These are phyloP conservation scores for Pteronura brasiliensis DNA, from an alignment of 2,113 vertebrate species.

Conservation along the genomic window DNA sequence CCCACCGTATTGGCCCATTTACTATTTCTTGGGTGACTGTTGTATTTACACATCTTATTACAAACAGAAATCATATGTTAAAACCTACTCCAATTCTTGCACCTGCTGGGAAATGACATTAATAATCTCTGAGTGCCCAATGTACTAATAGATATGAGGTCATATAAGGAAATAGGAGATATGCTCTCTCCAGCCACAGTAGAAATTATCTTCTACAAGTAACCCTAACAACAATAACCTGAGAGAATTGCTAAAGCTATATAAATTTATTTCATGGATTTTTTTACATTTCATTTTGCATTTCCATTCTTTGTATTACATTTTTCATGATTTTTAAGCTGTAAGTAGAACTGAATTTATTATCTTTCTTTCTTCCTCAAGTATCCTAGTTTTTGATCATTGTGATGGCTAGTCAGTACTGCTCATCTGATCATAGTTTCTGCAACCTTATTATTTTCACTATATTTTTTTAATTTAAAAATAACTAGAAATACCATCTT, in stretches of 20 bases:
- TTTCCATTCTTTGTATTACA: not conserved
- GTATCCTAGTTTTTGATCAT: not conserved
- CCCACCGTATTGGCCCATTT: slow-evolving; percentile 14
- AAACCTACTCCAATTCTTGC: slow-evolving; percentile 52
- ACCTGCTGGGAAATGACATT: slow-evolving; percentile 66
- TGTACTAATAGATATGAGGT: slow-evolving; percentile 56
- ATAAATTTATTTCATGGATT: not conserved
- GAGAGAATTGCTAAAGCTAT: not conserved
- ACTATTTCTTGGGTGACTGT: slow-evolving; percentile 32
- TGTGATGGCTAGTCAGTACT: not conserved
- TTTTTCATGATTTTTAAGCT: not conserved
- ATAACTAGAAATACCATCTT: not conserved
- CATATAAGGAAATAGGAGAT: slow-evolving; percentile 41
- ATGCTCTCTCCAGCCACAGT: not conserved
- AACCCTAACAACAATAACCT: not conserved
- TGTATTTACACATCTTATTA: slow-evolving; percentile 67
- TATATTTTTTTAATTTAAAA: not conserved
- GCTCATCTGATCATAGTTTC: not conserved
- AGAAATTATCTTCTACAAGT: not conserved
- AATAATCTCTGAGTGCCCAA: slow-evolving; percentile 39
- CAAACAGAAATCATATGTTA: slow-evolving; percentile 65
- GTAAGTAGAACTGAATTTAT: not conserved
- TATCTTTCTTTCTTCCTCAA: not conserved
- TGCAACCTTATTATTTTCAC: not conserved
- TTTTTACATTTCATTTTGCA: slow-evolving; percentile 20